Evolutionary conservation across 2,888 invertebrate genomes (phyloP), one percentile per base, ranked within the genome.

Genomic region (Drosophila rubida): DNA sequence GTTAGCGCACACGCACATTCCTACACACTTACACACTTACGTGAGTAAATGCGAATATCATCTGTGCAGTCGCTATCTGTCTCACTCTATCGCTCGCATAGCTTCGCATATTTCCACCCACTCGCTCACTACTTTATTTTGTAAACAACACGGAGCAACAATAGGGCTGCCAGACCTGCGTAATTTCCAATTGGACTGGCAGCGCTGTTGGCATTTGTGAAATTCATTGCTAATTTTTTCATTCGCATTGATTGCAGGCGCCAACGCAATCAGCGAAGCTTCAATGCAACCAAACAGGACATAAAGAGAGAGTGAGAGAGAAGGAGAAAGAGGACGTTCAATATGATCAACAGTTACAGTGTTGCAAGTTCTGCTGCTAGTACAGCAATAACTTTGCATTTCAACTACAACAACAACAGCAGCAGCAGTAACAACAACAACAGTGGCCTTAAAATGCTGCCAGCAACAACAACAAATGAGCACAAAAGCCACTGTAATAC

Each of bases 91-190:
- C 45, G 37, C 22, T 9, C 27, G 30, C 44, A 58, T 51, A 27
- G 41, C 46, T 42, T 22, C 46, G 41, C 25, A 19, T 19, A 19
- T 27, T 44, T 32, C 67, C 57, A 62, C 71, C 60, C 73, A 63
- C 74, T 64, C 74, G 25, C 32, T 75, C 61, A 46, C 54, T 44
- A 19, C 49, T 71, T 67, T 79, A 74, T 71, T 75, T 81, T 82
- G 80, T 83, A 84, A 84, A 84, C 84, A 82, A 81, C 62, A 71
- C 32, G n/a, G 64, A 70, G 76, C 51, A 67, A 2, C 64, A 69
- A 84, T 42, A 19, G 19, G 19, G 84, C 27, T 84, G 84, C 82
- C 82, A 80, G 78, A 69, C 55, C 4, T 27, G 2, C 23, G 30
- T 5, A 14, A 49, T 69, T 66, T 79, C 59, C 53, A 68, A 44